Base-by-base conservation (phyloP, 2,888 invertebrate genomes). In the Laothoe populi region DNA sequence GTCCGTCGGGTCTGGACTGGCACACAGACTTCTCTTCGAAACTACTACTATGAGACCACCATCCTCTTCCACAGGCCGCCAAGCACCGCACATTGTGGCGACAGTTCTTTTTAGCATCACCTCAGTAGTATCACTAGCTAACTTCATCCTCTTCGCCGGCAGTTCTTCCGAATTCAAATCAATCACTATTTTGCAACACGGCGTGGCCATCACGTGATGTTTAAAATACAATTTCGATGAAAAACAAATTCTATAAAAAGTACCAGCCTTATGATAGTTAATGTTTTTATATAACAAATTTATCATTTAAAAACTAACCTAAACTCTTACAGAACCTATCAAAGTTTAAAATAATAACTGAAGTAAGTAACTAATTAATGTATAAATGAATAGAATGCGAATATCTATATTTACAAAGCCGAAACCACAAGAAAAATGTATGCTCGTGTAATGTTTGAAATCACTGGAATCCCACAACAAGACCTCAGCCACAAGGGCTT, bases 41-140 rank as follows among this genome's bases (percentile, higher is more conserved):
- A 93, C 87, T 11, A 93, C 90, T 38, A 93, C 79, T 45, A 93
- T 79, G 16, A 90, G 70, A 0, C 93, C 93, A 11, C 93, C 93
- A 73, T 93, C 87, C 57, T 82, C 88, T 68, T 93, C 93, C 8
- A 91, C 88, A 40, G 88, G 88, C 62, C 93, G 81, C 93, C 93
- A 93, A 35, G 92, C 82, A 62, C 93, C 93, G 79, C 93, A 93
- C 92, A 92, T 92, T 49, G 93, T 93, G 2, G 84, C 87, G 11
- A 93, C 92, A 63, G 91, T 92, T 67, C 93, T 87, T 63, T 70
- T 76, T 26, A 70, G 61, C n/a, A 63, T 45, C 26, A 21, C 63
- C 57, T 60, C 42, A 53, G 60, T 63, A 3, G 65, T 67, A 35
- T 74, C 72, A 66, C 62, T 69, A 3, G 65, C 66, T 38, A 84